These are phyloP conservation scores for Trididemnum clinides DNA, from an alignment of 23 tunicate species.

Conservation along the genomic window DNA sequence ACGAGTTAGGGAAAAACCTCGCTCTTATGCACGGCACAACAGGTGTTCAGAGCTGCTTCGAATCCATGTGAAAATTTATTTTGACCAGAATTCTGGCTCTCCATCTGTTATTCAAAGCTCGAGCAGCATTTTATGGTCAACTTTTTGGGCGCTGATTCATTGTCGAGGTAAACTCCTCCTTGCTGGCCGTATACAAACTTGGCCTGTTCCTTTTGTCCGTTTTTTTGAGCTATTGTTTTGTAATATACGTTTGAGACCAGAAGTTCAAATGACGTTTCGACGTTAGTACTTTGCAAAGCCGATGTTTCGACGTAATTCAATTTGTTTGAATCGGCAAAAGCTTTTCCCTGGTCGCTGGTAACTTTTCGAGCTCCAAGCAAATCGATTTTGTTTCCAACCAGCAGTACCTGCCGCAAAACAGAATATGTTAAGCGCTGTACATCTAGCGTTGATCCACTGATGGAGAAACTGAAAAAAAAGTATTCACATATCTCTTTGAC, in stretches of 20 bases:
- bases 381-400: conserved; percentile 92
- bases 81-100: too few relatives aligned
- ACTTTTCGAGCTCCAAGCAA: conserved; percentile 53
- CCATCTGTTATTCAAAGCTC: too few relatives aligned
- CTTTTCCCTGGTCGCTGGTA: conserved; percentile 37
- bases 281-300: conserved; percentile 79
- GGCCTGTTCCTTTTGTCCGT: neutral
- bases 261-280: conserved; percentile 63
- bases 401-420: conserved; percentile 68
- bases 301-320: conserved; percentile 84
- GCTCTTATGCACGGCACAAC: too few relatives aligned
- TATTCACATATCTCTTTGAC: too few relatives aligned
- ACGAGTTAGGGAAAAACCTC: too few relatives aligned
- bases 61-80: too few relatives aligned
- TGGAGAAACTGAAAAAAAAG: too few relatives aligned
- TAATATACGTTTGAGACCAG: conserved; percentile 55
- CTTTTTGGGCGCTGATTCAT: neutral
- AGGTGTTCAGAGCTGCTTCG: too few relatives aligned
- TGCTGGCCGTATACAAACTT: neutral
- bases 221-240: conserved; percentile 42
- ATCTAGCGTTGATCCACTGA: too few relatives aligned
- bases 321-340: conserved; percentile 64
- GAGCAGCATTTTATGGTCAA: neutral
- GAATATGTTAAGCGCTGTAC: too few relatives aligned
- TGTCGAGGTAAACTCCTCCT: neutral